phyloP scores from a whole-genome alignment of 2,113 vertebrate species.

The Brachyistius frenatus region DNA sequence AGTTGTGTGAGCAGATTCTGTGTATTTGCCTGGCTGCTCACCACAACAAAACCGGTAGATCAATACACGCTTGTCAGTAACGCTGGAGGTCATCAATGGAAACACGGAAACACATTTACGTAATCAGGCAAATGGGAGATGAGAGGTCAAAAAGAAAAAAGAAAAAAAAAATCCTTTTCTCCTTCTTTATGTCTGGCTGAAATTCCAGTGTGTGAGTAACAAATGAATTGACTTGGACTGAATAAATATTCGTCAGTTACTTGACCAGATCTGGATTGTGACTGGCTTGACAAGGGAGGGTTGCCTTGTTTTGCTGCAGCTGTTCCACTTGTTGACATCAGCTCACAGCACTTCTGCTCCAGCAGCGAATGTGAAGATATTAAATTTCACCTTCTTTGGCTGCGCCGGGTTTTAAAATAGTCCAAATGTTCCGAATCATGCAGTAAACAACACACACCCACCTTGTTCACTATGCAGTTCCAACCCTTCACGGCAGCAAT shows the following conservation, averaged over 20 bases:
- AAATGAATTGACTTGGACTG: neutral
- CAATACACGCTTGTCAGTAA: constrained; percentile 68
- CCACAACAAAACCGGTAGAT: constrained; percentile 63
- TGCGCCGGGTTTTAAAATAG: constrained; percentile 72
- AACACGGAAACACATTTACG: constrained; percentile 71
- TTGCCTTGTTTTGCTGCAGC: constrained; percentile 61
- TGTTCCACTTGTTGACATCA: constrained; percentile 65
- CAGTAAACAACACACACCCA: constrained; percentile 70
- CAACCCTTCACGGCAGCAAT: constrained; percentile 24
- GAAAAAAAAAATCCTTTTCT: constrained; percentile 1
- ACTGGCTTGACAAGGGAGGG: constrained; percentile 32
- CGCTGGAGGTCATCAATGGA: constrained; percentile 72
- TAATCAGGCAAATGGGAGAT: constrained; percentile 66
- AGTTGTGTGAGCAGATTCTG: constrained; percentile 28
- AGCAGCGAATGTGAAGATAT: constrained; percentile 67
- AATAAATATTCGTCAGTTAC: constrained; percentile 9
- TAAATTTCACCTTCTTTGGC: constrained; percentile 76
- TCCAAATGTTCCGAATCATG: constrained; percentile 65
- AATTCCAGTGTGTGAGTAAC: neutral
- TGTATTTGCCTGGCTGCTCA: constrained; percentile 39
- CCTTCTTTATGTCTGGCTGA: constrained; percentile 10
- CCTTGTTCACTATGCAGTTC: constrained; percentile 35
- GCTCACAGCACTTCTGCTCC: constrained; percentile 50
- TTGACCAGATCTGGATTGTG: constrained; percentile 1
- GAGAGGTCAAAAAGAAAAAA: constrained; percentile 36